Base-by-base conservation (phyloP, 2,888 invertebrate genomes). In the Mythimna pallens region DNA sequence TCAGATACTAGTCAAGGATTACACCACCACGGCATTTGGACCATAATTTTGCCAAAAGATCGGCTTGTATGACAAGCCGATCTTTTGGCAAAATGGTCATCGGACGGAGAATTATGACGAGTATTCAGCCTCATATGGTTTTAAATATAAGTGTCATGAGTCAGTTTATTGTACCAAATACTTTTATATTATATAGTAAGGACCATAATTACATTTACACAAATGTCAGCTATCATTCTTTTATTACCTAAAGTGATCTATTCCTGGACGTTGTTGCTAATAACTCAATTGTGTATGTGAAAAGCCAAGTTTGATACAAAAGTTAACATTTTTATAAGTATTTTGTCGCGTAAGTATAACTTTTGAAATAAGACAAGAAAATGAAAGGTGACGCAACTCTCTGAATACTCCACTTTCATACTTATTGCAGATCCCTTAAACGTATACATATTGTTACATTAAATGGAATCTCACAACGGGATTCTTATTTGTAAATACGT, bases 131-230 rank as follows among this genome's bases (percentile, higher is more conserved):
- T 78, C 76, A 75, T 74, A 76, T 73, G 64, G 43, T 70, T 72
- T 70, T 73, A 83, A 81, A 81, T 73, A 59, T 74, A 78, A 75
- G 72, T 63, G 36, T 61, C 34, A 70, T 76, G 75, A 74, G 64
- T 81, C 81, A 81, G 68, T 52, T 22, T 61, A 78, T 76, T 74
- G 54, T 57, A 69, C 61, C 34, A 63, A 36, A 70, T 64, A 69
- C 36, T 47, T 69, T 43, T 68, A 55, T 67, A 71, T 76, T 59
- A 73, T 62, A 70, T 34, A 65, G n/a, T 22, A 65, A 70, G 55
- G 67, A 61, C 61, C 55, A 65, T 63, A 52, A 63, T 63, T 72
- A 67, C 8, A 36, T 61, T 58, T 22, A 62, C 47, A 67, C 34
- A 73, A 73, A 81, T 73, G 54, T 1, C 57, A 70, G 30, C 67